Base-by-base conservation (phyloP, 2,888 invertebrate species). In the Nemurella pictetii region DNA sequence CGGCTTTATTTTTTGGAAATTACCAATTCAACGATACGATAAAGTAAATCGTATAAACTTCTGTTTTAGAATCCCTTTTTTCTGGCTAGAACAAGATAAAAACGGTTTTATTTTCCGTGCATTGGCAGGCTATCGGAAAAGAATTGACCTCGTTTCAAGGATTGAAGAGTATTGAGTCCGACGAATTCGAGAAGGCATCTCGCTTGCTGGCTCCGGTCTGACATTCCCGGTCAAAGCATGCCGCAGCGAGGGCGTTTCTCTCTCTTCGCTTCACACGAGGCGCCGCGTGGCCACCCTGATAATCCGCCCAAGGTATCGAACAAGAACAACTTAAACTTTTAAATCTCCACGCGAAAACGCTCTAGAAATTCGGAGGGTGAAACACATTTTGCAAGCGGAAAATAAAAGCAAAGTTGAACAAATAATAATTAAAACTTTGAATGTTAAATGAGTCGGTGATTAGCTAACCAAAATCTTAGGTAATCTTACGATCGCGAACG, bases 101-200 rank as follows among this genome's bases (percentile, higher is more conserved):
- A 75, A 26, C 12, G 75, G 26, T 75, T 75, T n/a, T 75, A 75
- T 75, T 75, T 75, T 75, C 55, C 75, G 26, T 75, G 80, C 32
- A 81, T 81, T 35, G 80, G 80, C 26, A 81, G 80, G 80, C n/a
- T 30, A 81, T 81, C 80, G 80, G 80, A 81, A 81, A 81, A 15
- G 80, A 81, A 81, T 81, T 81, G 80, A 81, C 80, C 80, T 36
- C 80, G 80, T 35, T 55, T 81, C 80, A 25, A 25, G 32, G 80
- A 35, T 26, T 35, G 80, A 35, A 15, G 80, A 35, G 80, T 81
- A 26, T 35, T 20, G 36, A 81, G 32, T n/a, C 25, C 75, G 75
- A 75, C 26, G 28, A 26, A 27, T 75, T 36, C 3, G n/a, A 73
- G 75, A 12, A 26, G 28, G 26, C 5, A 27, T 9, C 15, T n/a